Conservation (phyloP, 2,113 vertebrate genomes). For the Amphilophus citrinellus region DNA sequence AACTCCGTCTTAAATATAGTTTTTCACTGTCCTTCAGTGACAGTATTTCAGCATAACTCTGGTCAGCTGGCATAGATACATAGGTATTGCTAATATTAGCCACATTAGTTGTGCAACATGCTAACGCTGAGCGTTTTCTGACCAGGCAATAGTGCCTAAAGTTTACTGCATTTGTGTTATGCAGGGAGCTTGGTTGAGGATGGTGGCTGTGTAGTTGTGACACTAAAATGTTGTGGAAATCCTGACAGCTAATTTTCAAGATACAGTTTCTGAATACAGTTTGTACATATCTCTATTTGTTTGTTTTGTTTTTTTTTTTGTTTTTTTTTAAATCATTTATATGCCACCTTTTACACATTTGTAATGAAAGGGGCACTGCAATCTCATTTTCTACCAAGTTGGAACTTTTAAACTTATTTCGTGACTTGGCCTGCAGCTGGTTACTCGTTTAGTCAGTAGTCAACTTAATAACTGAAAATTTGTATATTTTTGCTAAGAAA, state of each 20-base stretch:
- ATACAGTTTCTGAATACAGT: not conserved
- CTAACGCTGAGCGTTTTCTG: not conserved
- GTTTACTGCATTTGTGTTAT: not conserved
- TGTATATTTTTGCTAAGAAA: not conserved
- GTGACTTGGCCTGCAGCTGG: not conserved
- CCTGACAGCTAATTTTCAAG: not conserved
- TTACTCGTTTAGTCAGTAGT: not conserved
- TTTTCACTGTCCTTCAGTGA: not conserved
- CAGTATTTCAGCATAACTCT: not conserved
- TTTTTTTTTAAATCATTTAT: not conserved
- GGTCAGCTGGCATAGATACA: not conserved
- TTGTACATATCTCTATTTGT: not conserved
- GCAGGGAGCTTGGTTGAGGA: not conserved
- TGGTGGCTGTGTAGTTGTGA: not conserved
- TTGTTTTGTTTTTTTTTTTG: no score
- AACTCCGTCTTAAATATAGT: not conserved
- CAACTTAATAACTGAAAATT: not conserved
- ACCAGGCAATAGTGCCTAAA: not conserved
- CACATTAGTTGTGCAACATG: not conserved
- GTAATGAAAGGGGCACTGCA: not conserved
- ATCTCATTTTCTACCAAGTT: not conserved
- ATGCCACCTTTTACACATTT: not conserved
- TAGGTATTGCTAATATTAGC: not conserved
- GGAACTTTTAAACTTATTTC: not conserved
- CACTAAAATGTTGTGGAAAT: not conserved